Percentiles rank a stretch among this genome's conserved stretches.
phyloP scores from a whole-genome alignment of 2,888 invertebrate genomes.

The Drosophila suboccidentalis region DNA sequence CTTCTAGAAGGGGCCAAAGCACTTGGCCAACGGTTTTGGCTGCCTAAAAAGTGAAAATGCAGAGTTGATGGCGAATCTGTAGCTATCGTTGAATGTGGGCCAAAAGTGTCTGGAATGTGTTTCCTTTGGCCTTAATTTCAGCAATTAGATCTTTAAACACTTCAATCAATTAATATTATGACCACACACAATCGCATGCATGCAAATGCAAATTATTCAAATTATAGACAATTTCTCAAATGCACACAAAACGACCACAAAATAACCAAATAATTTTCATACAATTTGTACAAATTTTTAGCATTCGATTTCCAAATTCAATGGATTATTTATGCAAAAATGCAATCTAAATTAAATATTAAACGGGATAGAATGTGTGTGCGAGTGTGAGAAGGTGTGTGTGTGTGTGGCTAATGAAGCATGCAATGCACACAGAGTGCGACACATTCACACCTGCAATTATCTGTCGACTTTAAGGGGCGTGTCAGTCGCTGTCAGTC shows the following conservation, averaged over 20 bases:
- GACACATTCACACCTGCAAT: conserved; percentile 75
- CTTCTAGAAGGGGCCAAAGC: conserved; percentile 7
- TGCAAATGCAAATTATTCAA: conserved; percentile 13
- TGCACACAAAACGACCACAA: conserved; percentile 50
- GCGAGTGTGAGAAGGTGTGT: background rate
- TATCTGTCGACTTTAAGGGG: conserved; percentile 37
- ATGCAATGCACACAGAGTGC: conserved; percentile 53
- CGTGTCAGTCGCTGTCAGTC: conserved; percentile 36
- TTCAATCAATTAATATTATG: conserved; percentile 49
- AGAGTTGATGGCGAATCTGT: conserved; percentile 13
- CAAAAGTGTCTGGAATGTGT: conserved; percentile 1
- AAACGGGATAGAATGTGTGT: conserved; percentile 23
- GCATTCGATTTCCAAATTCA: conserved; percentile 33
- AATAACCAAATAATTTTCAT: conserved; percentile 57
- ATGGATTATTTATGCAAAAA: conserved; percentile 65
- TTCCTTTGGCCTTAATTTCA: conserved; percentile 2
- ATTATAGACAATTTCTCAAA: conserved; percentile 13
- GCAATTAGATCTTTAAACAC: conserved; percentile 45
- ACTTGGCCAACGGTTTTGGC: conserved; percentile 25
- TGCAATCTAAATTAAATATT: conserved; percentile 70
- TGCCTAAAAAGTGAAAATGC: conserved; percentile 24
- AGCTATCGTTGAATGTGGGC: conserved; percentile 17
- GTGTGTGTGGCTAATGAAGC: conserved; percentile 59
- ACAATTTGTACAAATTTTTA: conserved; percentile 52
- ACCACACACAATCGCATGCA: conserved; percentile 10